Percentiles rank a stretch among this genome's conserved stretches.
These are phyloP conservation scores for Sebastes trivittatus DNA, from an alignment of 2,797 vertebrate genomes.

Conservation along the genomic window DNA sequence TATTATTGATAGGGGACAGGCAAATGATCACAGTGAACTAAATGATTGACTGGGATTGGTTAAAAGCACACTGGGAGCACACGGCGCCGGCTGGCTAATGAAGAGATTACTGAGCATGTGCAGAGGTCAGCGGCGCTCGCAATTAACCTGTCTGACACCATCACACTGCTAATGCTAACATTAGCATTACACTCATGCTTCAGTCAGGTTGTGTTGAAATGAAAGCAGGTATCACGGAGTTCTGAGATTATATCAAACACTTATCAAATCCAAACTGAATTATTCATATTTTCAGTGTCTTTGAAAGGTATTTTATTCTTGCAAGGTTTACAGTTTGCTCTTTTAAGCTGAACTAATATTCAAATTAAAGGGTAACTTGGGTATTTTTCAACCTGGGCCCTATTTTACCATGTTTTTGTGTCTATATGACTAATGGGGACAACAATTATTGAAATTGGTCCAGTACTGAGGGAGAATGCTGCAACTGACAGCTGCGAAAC, in stretches of 20 bases:
- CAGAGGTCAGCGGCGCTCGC: background rate
- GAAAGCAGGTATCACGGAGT: slow-evolving; percentile 1
- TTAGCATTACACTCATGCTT: slow-evolving; percentile 12
- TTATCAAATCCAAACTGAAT: background rate
- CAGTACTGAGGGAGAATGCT: background rate
- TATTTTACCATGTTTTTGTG: no score
- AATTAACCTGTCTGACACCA: slow-evolving; percentile 31
- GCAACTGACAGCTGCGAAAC: background rate
- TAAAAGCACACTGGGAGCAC: background rate
- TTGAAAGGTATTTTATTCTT: background rate
- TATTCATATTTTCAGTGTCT: background rate
- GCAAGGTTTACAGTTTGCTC: background rate
- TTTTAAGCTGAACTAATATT: background rate
- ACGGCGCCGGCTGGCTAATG: background rate
- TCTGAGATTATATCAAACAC: slow-evolving; percentile 26
- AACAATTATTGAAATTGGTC: background rate
- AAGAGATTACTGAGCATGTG: background rate
- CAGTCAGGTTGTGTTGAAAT: background rate
- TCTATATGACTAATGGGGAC: background rate
- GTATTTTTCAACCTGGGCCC: no score
- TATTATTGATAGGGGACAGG: background rate
- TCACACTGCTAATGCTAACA: slow-evolving; percentile 18
- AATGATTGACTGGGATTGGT: slow-evolving; percentile 3
- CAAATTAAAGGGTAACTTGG: no score
- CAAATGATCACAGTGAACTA: background rate